Evolutionary conservation across 1,140 invertebrate genomes (phyloP).

Genomic region (Heliothis subflexa): DNA sequence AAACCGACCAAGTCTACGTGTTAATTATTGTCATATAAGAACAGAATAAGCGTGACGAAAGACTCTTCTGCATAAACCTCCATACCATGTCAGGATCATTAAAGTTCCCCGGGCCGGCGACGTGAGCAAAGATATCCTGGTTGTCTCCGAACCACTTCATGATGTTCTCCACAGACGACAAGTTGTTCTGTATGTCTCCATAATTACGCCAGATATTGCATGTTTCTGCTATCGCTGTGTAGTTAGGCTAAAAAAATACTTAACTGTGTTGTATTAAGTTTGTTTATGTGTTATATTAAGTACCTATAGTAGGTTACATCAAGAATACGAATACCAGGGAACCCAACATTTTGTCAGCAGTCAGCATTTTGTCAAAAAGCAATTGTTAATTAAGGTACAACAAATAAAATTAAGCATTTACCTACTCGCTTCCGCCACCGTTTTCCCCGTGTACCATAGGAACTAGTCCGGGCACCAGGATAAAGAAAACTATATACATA

Average conservation of each 20-base stretch:
- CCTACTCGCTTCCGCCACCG: no score
- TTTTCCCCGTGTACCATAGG: no score
- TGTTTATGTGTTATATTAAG: not conserved
- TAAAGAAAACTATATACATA: no score
- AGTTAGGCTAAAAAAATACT: slow-evolving; percentile 89
- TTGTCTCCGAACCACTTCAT: slow-evolving; percentile 93
- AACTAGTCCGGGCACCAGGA: no score
- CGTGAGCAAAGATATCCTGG: slow-evolving; percentile 90
- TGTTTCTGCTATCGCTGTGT: slow-evolving; percentile 88
- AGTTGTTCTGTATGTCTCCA: slow-evolving; percentile 94
- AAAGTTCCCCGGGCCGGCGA: slow-evolving; percentile 94
- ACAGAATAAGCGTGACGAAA: not conserved
- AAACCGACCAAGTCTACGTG: no score
- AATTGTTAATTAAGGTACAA: no score
- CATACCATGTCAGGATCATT: slow-evolving; percentile 97
- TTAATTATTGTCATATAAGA: not conserved
- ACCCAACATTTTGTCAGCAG: no score
- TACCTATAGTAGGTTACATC: no score
- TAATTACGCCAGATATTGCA: slow-evolving; percentile 97
- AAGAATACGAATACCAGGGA: no score
- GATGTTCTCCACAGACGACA: slow-evolving; percentile 90
- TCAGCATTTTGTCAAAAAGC: no score
- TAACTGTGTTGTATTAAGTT: not conserved
- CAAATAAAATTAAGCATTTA: no score
- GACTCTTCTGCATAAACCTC: not conserved